These are phyloP conservation scores for Pteruthius melanotis DNA, from an alignment of 2,113 vertebrate genomes.

Conservation along the genomic window DNA sequence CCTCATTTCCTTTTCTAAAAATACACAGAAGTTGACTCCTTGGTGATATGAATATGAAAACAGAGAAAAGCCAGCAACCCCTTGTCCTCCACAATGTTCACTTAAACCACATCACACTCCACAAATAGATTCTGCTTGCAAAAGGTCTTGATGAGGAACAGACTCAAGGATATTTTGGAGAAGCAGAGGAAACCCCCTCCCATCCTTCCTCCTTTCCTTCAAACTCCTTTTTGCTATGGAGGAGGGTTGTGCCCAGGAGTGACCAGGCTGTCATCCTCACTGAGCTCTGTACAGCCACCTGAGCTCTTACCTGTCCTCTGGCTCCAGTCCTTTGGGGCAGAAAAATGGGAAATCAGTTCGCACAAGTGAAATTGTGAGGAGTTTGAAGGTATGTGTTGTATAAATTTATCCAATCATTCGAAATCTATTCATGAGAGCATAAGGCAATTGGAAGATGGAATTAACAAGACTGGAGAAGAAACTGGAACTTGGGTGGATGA, in stretches of 20 bases:
- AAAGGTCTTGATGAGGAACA: background rate
- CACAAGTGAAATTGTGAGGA: no score
- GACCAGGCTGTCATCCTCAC: background rate
- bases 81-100: background rate
- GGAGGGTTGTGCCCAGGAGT: background rate
- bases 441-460: no score
- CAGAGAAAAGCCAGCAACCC: background rate
- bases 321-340: background rate
- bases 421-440: no score
- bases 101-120: background rate
- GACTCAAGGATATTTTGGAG: background rate
- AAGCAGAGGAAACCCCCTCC: background rate
- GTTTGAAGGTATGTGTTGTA: no score
- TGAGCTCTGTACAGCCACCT: fast-evolving
- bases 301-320: background rate
- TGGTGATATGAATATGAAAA: background rate
- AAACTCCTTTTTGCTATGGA: background rate
- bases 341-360: background rate
- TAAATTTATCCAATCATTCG: no score
- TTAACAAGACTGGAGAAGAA: no score
- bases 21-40: background rate
- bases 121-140: background rate
- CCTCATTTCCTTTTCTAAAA: conserved; percentile 49
- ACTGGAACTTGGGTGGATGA: no score
- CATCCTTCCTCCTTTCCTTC: background rate